Evolutionary conservation across 2,113 vertebrate species (phyloP).

Genomic region (Hydrochoerus hydrochaeris): DNA sequence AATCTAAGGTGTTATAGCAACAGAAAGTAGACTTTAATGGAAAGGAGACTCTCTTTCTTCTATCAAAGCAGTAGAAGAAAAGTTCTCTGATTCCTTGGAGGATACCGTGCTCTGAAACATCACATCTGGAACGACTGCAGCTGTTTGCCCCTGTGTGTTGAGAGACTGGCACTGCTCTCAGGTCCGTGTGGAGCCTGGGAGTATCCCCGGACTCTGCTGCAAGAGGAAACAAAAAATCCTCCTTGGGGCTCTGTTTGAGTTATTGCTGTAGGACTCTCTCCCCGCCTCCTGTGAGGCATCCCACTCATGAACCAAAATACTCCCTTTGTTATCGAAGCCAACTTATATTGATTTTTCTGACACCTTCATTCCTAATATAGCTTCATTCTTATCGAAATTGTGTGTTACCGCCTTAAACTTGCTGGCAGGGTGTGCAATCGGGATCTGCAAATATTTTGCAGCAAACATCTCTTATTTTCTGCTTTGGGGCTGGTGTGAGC

Average conservation of each 20-base stretch:
- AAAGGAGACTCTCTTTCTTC: not conserved
- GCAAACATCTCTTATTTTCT: not conserved
- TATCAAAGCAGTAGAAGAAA: not conserved
- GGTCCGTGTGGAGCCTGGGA: not conserved
- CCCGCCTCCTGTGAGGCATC: not conserved
- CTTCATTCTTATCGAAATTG: slow-evolving; percentile 3
- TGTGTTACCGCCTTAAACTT: slow-evolving; percentile 16
- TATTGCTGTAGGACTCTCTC: not conserved
- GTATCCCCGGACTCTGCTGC: not conserved
- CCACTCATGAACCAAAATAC: not conserved
- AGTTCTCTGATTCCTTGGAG: not conserved
- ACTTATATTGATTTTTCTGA: not conserved
- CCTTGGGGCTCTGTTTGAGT: not conserved
- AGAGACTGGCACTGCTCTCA: not conserved
- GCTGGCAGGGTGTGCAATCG: not conserved
- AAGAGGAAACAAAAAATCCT: not conserved
- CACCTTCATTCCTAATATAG: not conserved
- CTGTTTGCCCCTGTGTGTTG: not conserved
- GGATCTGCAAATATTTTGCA: slow-evolving; percentile 41
- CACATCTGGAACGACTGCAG: not conserved
- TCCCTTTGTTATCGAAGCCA: not conserved
- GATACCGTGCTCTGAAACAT: not conserved
- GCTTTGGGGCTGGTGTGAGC: not conserved
- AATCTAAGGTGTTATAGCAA: not conserved
- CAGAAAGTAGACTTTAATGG: not conserved